Conservation (phyloP, 2,113 vertebrate species). For the Triplophysa rosa region DNA sequence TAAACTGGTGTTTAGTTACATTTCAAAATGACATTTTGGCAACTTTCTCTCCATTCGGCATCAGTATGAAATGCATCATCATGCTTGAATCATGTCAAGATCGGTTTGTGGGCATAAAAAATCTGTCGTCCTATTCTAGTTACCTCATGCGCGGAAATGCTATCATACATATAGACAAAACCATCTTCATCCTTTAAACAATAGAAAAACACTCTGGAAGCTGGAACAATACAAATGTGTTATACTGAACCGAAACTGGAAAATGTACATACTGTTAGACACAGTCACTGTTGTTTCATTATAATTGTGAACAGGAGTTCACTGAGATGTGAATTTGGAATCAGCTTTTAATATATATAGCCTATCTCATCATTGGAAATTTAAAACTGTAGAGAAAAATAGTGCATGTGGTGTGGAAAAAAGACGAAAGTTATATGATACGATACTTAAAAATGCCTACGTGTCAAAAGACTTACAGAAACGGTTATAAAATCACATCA, state of each 20-base stretch:
- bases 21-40: constrained; percentile 16
- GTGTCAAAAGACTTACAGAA: not conserved
- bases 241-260: not conserved
- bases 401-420: not conserved
- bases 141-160: constrained; percentile 67
- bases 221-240: not conserved
- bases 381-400: not conserved
- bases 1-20: constrained; percentile 9
- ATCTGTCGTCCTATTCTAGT: constrained; percentile 71
- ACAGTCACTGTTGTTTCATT: constrained; percentile 1
- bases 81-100: constrained; percentile 21
- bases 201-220: constrained; percentile 6
- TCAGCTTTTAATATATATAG: not conserved
- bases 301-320: not conserved
- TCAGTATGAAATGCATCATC: not conserved
- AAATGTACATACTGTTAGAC: constrained; percentile 17
- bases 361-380: not conserved
- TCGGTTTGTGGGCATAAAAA: constrained; percentile 53
- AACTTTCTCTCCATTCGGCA: not conserved
- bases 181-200: constrained; percentile 62
- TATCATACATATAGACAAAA: constrained; percentile 68
- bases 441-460: not conserved
- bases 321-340: not conserved
- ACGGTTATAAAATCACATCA: constrained; percentile 1
- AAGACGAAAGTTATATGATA: not conserved